A percentile compares a stretch with the other conserved stretches of the same genome.
phyloP scores from a whole-genome alignment of 2,888 invertebrate species.

The Deroplatys truncata region DNA sequence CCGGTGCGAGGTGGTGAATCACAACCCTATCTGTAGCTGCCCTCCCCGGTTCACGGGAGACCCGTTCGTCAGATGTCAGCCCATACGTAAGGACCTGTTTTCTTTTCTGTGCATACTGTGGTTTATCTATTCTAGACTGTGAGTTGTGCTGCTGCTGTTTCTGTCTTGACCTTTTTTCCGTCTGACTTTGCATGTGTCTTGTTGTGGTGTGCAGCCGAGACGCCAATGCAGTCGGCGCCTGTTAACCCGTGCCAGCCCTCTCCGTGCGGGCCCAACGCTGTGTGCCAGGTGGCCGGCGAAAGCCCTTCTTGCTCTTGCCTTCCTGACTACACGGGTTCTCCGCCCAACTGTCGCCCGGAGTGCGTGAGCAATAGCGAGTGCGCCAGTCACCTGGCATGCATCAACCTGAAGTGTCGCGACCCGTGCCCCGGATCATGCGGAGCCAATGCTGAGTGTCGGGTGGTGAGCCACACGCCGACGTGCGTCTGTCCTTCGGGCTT shows the following conservation, averaged over 20 bases:
- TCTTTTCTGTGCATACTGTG: neutral
- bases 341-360: constrained; percentile 73
- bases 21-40: constrained; percentile 74
- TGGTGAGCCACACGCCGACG: constrained; percentile 43
- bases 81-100: constrained; percentile 44
- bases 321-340: constrained; percentile 64
- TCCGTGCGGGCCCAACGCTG: constrained; percentile 50
- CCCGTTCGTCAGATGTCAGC: constrained; percentile 64
- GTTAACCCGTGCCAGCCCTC: constrained; percentile 40
- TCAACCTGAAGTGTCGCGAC: constrained; percentile 65
- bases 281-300: constrained; percentile 68
- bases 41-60: constrained; percentile 65
- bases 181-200: neutral
- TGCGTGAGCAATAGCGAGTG: constrained; percentile 69
- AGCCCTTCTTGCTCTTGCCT: constrained; percentile 67
- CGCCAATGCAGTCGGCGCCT: constrained; percentile 43
- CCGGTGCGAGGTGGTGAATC: constrained; percentile 67
- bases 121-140: neutral
- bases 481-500: constrained; percentile 39
- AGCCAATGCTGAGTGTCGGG: constrained; percentile 42
- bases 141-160: neutral
- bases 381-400: constrained; percentile 62
- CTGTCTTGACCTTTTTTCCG: neutral
- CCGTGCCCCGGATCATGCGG: constrained; percentile 43
- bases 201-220: constrained; percentile 18